phyloP scores from a whole-genome alignment of 2,113 vertebrate genomes.

The Tricholaema leucomelas region DNA sequence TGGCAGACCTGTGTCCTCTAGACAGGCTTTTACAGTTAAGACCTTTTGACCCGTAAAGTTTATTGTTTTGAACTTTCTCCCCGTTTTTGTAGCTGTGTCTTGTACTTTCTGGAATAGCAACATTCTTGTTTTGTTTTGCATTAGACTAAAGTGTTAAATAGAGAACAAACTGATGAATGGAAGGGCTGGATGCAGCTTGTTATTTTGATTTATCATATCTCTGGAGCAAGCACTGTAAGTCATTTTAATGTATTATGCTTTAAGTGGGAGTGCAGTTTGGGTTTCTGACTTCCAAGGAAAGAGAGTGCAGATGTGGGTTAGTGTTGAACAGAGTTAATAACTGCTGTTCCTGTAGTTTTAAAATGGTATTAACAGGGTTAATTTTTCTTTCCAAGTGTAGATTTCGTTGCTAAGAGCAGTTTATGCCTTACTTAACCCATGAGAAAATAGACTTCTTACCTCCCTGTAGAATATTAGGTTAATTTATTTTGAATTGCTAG shows the following conservation, averaged over 20 bases:
- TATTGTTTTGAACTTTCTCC: slow-evolving; percentile 49
- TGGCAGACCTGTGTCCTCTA: not conserved
- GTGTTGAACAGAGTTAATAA: not conserved
- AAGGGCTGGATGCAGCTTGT: slow-evolving; percentile 99
- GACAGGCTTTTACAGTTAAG: not conserved
- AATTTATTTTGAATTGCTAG: not conserved
- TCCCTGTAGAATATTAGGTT: not conserved
- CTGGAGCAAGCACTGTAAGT: slow-evolving; percentile 97
- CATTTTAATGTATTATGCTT: not conserved
- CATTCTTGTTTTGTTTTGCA: slow-evolving; percentile 60
- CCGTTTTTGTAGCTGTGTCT: slow-evolving; percentile 45
- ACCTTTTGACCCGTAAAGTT: not conserved
- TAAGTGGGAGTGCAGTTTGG: not conserved
- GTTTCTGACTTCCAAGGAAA: not conserved
- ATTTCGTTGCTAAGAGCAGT: not conserved
- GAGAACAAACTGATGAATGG: slow-evolving; percentile 99
- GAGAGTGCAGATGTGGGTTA: not conserved
- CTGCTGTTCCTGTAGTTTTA: not conserved
- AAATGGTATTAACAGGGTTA: not conserved
- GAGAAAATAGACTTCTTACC: not conserved
- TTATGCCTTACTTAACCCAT: not conserved
- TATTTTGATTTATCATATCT: slow-evolving; percentile 98
- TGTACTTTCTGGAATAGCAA: slow-evolving; percentile 62
- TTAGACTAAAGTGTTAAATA: slow-evolving; percentile 94
- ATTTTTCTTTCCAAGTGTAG: not conserved